phyloP scores from a whole-genome alignment of 2,113 vertebrate genomes.

The Oostethus manadensis region DNA sequence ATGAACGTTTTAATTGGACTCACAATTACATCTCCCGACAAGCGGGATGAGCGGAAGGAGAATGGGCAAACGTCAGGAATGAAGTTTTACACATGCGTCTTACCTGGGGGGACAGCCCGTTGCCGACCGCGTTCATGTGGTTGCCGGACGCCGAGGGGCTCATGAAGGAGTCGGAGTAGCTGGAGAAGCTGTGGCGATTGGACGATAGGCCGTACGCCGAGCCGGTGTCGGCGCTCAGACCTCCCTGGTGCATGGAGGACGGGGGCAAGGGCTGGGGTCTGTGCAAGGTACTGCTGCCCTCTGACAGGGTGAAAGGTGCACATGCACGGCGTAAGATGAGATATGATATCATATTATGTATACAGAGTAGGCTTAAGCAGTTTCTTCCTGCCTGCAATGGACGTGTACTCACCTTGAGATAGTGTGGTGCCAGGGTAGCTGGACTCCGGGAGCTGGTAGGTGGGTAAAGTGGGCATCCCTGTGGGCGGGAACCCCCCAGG shows the following conservation, averaged over 20 bases:
- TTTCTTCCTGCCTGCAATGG: no score
- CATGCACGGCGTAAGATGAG: conserved; percentile 3
- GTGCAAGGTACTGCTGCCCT: conserved; percentile 90
- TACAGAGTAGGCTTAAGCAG: no score
- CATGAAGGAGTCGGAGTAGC: conserved; percentile 98
- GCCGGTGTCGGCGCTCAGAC: conserved; percentile 79
- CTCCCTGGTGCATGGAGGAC: conserved; percentile 98
- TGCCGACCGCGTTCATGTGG: conserved; percentile 97
- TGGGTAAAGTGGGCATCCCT: conserved; percentile 89
- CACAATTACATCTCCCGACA: conserved; percentile 52
- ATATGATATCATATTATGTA: neutral
- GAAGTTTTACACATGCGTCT: conserved; percentile 26
- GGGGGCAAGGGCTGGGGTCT: conserved; percentile 95
- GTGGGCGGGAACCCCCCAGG: conserved; percentile 91
- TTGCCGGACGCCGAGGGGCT: conserved; percentile 87
- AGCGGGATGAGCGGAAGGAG: conserved; percentile 16
- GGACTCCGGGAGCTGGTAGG: conserved; percentile 92
- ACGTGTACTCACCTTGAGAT: conserved; percentile 82
- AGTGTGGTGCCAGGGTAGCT: conserved; percentile 85
- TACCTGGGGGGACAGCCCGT: conserved; percentile 97
- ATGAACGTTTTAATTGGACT: conserved; percentile 65
- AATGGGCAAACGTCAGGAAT: conserved; percentile 2
- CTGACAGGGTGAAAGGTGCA: conserved; percentile 56
- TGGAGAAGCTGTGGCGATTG: conserved; percentile 92
- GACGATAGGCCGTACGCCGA: conserved; percentile 87